Evolutionary conservation across 2,888 invertebrate genomes (phyloP), one percentile per base, ranked within the genome.

Genomic region (Teleiodes luculella): DNA sequence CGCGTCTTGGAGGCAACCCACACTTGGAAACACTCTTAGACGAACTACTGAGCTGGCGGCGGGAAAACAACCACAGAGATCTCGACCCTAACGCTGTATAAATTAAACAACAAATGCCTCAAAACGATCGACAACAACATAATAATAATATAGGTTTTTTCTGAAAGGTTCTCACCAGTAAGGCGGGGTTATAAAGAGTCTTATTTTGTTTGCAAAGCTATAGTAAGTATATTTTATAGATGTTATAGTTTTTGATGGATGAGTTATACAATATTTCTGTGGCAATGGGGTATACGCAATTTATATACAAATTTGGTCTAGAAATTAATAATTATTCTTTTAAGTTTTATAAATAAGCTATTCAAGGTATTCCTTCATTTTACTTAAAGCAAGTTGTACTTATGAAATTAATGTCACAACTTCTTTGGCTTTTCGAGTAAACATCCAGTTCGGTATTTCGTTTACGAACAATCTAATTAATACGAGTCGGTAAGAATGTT

Each of bases 1-100:
- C 91, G 6, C 91, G 92, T 52, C 89, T 97, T 10, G 97, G 97
- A 10, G 95, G 95, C 3, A 97, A 97, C 83, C 94, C 95, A 1
- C 91, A 93, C 53, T 91, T 97, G 83, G 92, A 94, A 61, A 88
- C 92, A 6, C 82, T 97, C n/a, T 83, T 97, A 4, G 94, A 95
- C 69, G 95, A 95, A 64, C 78, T 95, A 31, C 76, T 93, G 2
- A 93, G 90, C 58, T 95, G 94, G 94, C 77, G 85, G 50, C 80
- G 79, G 30, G 76, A 78, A 41, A 59, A 57, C 36, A 65, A 54
- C 52, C 57, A 30, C 49, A 64, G 59, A 20, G 59, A 62, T 3
- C 55, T 69, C 1, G 63, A 68, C 8, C 64, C 64, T 8, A 70
- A 72, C 59, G 63, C 63, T 13, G 67, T 57, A 1, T 66, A 70